Evolutionary conservation across 1,140 invertebrate genomes (phyloP).

Genomic region (Drosophila chauvacae): DNA sequence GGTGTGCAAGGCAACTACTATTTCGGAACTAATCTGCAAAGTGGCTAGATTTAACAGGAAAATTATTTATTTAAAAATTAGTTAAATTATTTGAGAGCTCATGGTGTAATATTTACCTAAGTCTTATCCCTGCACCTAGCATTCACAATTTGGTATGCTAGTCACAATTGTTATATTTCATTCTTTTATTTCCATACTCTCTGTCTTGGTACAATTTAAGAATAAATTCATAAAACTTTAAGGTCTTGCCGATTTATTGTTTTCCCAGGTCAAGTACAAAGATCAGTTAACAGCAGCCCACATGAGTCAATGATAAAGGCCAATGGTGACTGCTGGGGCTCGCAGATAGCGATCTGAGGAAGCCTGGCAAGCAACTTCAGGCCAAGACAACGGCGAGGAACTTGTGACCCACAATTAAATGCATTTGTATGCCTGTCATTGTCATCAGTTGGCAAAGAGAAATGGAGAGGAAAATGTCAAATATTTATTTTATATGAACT

Average conservation of each 20-base stretch:
- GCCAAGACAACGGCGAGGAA: slow-evolving; percentile 26
- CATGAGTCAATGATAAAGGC: slow-evolving; percentile 8
- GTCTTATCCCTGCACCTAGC: too few species aligned
- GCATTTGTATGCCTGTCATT: slow-evolving; percentile 77
- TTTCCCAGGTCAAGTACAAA: neutral
- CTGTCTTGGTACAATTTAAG: neutral
- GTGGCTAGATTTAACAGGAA: too few species aligned
- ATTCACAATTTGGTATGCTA: too few species aligned
- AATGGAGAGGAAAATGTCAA: slow-evolving; percentile 72
- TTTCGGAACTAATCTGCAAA: too few species aligned
- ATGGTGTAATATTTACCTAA: too few species aligned
- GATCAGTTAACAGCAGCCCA: neutral
- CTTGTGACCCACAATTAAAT: slow-evolving; percentile 72
- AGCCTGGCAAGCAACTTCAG: slow-evolving; percentile 18
- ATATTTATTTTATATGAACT: slow-evolving; percentile 70
- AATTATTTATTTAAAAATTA: too few species aligned
- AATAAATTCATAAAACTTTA: neutral
- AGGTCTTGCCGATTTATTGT: neutral
- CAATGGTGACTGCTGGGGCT: slow-evolving; percentile 25
- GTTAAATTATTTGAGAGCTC: too few species aligned
- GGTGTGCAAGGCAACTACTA: too few species aligned
- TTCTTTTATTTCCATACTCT: neutral
- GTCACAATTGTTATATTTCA: neutral
- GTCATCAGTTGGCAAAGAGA: slow-evolving; percentile 57
- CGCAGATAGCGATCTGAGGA: slow-evolving; percentile 20